phyloP scores from a whole-genome alignment of 1,140 invertebrate species.

The Bombus fervidus region DNA sequence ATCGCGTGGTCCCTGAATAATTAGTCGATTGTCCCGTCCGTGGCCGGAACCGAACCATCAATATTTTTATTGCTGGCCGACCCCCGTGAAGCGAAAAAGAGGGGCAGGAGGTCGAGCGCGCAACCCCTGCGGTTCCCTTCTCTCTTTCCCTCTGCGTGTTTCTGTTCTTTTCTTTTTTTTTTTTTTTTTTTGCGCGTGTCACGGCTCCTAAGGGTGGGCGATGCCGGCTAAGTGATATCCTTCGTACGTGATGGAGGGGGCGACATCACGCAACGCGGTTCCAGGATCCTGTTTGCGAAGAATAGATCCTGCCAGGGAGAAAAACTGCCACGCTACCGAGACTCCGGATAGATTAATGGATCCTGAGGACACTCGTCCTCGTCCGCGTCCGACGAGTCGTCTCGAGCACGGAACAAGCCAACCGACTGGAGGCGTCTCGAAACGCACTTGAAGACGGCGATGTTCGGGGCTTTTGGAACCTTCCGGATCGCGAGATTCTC shows the following conservation, averaged over 20 bases:
- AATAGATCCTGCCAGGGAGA: constrained; percentile 58
- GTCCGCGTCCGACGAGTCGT: background rate
- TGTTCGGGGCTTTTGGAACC: too few species aligned
- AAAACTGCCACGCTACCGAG: constrained; percentile 46
- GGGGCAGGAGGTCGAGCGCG: constrained; percentile 40
- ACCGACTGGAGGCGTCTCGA: background rate
- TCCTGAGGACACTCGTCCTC: constrained; percentile 2
- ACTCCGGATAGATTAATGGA: constrained; percentile 57
- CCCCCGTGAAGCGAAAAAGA: constrained; percentile 55
- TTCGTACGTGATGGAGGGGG: constrained; percentile 42
- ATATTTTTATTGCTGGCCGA: constrained; percentile 74
- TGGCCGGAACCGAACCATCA: constrained; percentile 75
- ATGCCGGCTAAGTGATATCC: constrained; percentile 70
- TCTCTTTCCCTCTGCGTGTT: background rate
- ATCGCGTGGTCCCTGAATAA: constrained; percentile 74
- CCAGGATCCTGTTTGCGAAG: constrained; percentile 48
- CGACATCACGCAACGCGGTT: constrained; percentile 42
- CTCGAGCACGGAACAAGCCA: background rate
- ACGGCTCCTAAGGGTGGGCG: constrained; percentile 55
- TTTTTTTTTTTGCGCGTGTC: constrained; percentile 64
- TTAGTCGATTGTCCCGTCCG: constrained; percentile 76
- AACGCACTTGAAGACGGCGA: too few species aligned
- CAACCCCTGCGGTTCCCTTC: constrained; percentile 62
- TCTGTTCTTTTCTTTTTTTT: background rate
- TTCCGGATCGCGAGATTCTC: too few species aligned